These are phyloP conservation scores for Panulirus ornatus DNA, from an alignment of 1,140 invertebrate species.

Conservation along the genomic window DNA sequence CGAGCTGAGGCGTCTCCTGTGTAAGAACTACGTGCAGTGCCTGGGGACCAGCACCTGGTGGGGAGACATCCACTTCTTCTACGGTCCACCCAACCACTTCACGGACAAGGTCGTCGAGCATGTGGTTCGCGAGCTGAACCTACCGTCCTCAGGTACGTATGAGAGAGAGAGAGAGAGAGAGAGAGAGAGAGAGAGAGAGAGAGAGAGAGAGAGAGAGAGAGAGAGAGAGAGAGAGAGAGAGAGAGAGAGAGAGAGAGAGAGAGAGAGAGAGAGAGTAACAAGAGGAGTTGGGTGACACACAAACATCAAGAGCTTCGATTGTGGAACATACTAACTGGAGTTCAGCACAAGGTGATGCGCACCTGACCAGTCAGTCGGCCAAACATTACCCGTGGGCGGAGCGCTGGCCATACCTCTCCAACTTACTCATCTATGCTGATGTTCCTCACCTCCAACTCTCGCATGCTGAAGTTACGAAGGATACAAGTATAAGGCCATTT, in stretches of 20 bases:
- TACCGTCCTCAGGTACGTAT: background rate
- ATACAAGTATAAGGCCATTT: background rate
- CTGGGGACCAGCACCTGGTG: background rate
- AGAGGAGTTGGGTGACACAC: background rate
- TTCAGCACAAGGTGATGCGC: background rate
- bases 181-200: background rate
- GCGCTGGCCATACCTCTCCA: background rate
- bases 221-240: background rate
- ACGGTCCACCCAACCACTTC: constrained; percentile 21
- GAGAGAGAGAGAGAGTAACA: background rate
- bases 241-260: background rate
- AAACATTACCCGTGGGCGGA: too few relatives aligned
- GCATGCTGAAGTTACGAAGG: background rate
- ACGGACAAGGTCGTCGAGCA: background rate
- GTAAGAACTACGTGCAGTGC: background rate
- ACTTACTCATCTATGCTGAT: background rate
- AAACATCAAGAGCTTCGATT: too few relatives aligned
- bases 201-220: background rate
- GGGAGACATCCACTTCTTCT: constrained; percentile 22
- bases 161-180: background rate
- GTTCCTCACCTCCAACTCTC: too few relatives aligned
- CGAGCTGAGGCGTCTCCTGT: background rate
- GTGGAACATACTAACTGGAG: background rate
- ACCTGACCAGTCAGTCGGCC: background rate
- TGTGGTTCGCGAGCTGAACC: background rate